Base-by-base conservation (phyloP, 2,888 invertebrate genomes). In the Chalcis sispes region DNA sequence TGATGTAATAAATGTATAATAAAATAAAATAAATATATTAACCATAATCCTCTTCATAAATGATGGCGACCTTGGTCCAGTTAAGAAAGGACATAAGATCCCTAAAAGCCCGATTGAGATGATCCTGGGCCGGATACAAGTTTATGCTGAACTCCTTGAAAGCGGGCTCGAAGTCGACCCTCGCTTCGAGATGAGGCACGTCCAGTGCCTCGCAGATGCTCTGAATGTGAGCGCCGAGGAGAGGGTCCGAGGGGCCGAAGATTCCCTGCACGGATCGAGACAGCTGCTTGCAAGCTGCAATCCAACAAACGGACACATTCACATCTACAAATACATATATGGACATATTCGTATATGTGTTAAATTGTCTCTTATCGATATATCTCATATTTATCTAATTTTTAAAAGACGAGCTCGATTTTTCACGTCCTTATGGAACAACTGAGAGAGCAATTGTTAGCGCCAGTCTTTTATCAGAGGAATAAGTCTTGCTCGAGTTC, bases 31-130 rank as follows among this genome's bases (percentile, higher is more conserved):
- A 52, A 20, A 1, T 46, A 36, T 58, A 83, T 92, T 91, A 85
- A 96, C 96, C 96, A 85, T 94, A 93, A 83, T 97, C 96, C 84
- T 98, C 96, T 85, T 98, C 98, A 85, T 98, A 98, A 56, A 98
- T 93, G 71, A 98, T 94, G 0, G 96, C 97, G 84, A 98, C 96
- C 85, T 94, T 93, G 1, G 96, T 96, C 98, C 98, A 98, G 87
- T 96, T 96, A 77, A 97, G 92, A 87, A 95, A 95, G 10, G 93
- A 90, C 88, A 98, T 95, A 80, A 97, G 92, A 85, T 98, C 97
- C 73, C 94, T 92, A 89, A 96, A 96, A 0, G 96, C 95, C 85
- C 91, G 91, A 85, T 96, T 95, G 87, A 98, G 92, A 80, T 95
- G 91, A 72, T 93, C 92, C 80, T 95, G 94, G 10, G 96, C 93